A percentile compares a stretch with the other conserved stretches of the same genome.
Conservation (phyloP, 2,797 vertebrate genomes). For the Hylomyscus alleni region DNA sequence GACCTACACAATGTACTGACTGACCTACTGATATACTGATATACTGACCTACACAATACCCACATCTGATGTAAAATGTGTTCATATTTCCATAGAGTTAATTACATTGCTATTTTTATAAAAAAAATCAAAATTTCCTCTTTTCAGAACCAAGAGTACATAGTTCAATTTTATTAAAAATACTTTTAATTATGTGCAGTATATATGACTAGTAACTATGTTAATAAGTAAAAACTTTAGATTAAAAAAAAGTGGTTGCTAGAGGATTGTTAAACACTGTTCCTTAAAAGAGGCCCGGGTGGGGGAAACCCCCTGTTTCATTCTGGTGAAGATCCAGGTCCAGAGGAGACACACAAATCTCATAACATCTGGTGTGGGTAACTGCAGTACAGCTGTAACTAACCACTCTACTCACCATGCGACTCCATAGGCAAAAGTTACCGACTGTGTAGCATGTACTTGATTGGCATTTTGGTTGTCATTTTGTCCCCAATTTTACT, state of each 20-base stretch:
- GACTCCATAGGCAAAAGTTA: slow-evolving; percentile 63
- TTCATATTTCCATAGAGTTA: slow-evolving; percentile 47
- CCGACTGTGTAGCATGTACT: background rate
- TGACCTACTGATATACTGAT: too few relatives aligned
- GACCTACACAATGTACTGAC: background rate
- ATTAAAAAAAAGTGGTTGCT: background rate
- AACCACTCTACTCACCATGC: slow-evolving; percentile 4
- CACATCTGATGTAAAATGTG: slow-evolving; percentile 36
- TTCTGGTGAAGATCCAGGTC: slow-evolving; percentile 39
- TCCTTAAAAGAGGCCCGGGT: background rate
- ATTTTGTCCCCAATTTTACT: slow-evolving; percentile 56
- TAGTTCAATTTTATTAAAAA: slow-evolving; percentile 69
- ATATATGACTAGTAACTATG: slow-evolving; percentile 34
- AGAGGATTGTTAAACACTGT: background rate
- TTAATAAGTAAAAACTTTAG: slow-evolving; percentile 49
- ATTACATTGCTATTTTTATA: slow-evolving; percentile 71
- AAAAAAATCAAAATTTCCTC: slow-evolving; percentile 33
- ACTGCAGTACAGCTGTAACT: background rate
- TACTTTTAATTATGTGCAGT: slow-evolving; percentile 59
- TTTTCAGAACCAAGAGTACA: slow-evolving; percentile 50
- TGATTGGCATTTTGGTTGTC: slow-evolving; percentile 48
- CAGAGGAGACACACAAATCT: slow-evolving; percentile 22
- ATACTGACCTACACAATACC: background rate
- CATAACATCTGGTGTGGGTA: slow-evolving; percentile 52
- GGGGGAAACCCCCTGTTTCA: background rate